phyloP scores from a whole-genome alignment of 2,113 vertebrate genomes.

The Oreocharis arfaki region DNA sequence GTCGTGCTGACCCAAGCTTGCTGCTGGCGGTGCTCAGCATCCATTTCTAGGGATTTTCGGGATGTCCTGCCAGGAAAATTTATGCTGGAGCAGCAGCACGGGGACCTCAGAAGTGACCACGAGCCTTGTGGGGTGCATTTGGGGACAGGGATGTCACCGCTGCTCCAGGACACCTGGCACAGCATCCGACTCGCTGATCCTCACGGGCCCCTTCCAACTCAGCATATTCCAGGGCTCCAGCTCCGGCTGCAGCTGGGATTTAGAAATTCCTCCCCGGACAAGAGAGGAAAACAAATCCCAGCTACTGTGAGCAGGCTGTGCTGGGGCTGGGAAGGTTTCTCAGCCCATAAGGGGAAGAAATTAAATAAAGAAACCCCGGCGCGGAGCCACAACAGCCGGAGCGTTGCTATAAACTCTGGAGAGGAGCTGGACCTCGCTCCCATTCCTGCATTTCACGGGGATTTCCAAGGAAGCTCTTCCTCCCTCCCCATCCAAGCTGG shows the following conservation, averaged over 20 bases:
- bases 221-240: background rate
- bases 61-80: background rate
- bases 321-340: background rate
- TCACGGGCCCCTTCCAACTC: background rate
- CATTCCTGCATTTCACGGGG: background rate
- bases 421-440: background rate
- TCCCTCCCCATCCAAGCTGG: background rate
- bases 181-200: accelerated
- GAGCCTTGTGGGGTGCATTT: background rate
- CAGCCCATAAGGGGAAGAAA: constrained; percentile 47
- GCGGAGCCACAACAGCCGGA: background rate
- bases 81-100: background rate
- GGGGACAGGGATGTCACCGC: background rate
- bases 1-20: background rate
- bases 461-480: background rate
- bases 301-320: background rate
- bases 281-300: background rate
- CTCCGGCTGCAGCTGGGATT: background rate
- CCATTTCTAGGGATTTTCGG: background rate
- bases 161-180: background rate
- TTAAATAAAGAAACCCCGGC: background rate
- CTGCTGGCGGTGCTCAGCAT: background rate
- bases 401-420: background rate
- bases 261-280: background rate
- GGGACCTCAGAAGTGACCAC: accelerated